Conservation (phyloP, 2,797 vertebrate species). For the Rhinoraja longicauda region DNA sequence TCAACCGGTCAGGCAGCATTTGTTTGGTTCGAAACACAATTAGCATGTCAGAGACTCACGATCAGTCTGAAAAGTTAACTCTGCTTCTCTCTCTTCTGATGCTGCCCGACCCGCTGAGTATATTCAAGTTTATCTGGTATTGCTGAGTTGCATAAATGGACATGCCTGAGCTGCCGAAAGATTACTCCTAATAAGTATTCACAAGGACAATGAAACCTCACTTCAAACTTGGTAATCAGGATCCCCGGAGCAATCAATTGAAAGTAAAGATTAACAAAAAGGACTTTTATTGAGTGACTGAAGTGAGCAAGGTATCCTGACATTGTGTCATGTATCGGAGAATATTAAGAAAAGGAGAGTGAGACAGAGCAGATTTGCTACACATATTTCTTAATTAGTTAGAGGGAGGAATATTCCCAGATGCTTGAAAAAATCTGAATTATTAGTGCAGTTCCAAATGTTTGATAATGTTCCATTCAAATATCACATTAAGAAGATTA, state of each 20-base stretch:
- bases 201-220: not conserved
- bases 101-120: no score
- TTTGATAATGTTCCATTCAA: not conserved
- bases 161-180: not conserved
- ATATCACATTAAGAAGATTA: not conserved
- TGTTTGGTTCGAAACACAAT: no score
- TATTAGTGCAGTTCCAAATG: not conserved
- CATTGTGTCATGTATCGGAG: slow-evolving; percentile 1
- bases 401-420: not conserved
- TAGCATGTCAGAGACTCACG: no score
- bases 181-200: not conserved
- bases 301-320: not conserved
- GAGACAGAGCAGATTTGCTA: not conserved
- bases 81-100: no score
- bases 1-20: no score
- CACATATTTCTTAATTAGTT: not conserved
- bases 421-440: not conserved
- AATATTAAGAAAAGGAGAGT: not conserved
- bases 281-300: slow-evolving; percentile 1
- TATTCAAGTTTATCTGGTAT: no score
- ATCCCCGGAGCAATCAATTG: slow-evolving; percentile 13
- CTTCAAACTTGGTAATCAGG: not conserved
- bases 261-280: slow-evolving; percentile 22
- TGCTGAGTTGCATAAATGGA: not conserved
- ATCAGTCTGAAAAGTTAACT: no score